Evolutionary conservation across 2,113 vertebrate genomes (phyloP).

Genomic region (Ovibos moschatus): DNA sequence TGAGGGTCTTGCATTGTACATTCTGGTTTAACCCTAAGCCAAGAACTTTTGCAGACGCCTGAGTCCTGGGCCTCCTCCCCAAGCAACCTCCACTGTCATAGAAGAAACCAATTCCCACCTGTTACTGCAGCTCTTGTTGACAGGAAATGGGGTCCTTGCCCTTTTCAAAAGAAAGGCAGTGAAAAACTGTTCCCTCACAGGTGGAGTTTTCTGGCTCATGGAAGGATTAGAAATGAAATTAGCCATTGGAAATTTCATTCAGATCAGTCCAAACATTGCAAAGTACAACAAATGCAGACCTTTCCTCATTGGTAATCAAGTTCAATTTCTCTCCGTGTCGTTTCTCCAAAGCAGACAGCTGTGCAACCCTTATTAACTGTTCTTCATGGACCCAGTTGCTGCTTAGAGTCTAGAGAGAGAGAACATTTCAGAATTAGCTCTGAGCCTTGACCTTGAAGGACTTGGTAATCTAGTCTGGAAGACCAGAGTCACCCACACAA

Average conservation of each 20-base stretch:
- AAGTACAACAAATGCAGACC: constrained; percentile 32
- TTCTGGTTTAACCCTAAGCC: constrained; percentile 44
- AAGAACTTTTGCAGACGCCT: constrained; percentile 50
- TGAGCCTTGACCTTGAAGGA: background rate
- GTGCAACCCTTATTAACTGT: background rate
- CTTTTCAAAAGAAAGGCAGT: constrained; percentile 21
- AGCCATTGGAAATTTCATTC: constrained; percentile 65
- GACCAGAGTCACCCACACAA: background rate
- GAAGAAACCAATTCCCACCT: background rate
- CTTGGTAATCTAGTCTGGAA: background rate
- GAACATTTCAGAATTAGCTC: background rate
- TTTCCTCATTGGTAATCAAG: constrained; percentile 35
- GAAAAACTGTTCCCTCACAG: constrained; percentile 46
- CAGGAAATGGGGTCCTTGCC: constrained; percentile 27
- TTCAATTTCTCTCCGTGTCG: constrained; percentile 43
- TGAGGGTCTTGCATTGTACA: background rate
- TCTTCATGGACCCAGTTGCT: background rate
- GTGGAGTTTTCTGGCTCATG: constrained; percentile 58
- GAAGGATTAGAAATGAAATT: constrained; percentile 52
- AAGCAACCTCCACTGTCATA: background rate
- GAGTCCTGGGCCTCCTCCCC: background rate
- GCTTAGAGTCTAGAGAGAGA: background rate
- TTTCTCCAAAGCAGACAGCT: constrained; percentile 9
- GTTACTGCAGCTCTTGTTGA: constrained; percentile 20
- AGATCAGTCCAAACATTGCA: constrained; percentile 29